These are phyloP conservation scores for Sebastes dallii DNA, from an alignment of 2,797 vertebrate genomes.

Conservation along the genomic window DNA sequence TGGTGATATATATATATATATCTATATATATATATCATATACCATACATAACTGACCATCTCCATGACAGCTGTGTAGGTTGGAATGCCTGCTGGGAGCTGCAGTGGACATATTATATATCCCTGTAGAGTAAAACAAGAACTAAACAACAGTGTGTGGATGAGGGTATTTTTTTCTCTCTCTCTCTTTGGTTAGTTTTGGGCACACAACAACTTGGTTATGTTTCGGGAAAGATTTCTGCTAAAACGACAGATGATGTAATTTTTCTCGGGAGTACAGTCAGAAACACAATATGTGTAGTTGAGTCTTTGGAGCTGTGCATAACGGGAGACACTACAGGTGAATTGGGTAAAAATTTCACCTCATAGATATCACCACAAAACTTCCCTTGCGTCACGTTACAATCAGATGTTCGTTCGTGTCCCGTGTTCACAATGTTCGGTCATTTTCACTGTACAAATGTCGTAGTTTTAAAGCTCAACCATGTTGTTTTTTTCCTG, in stretches of 20 bases:
- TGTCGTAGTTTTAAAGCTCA: too few relatives aligned
- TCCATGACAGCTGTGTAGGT: not conserved
- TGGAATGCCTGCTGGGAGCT: conserved; percentile 2
- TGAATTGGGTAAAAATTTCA: not conserved
- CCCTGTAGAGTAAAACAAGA: not conserved
- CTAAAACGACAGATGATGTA: not conserved
- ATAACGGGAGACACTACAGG: not conserved
- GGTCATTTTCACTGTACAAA: too few relatives aligned
- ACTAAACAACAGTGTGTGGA: not conserved
- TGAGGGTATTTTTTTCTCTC: not conserved
- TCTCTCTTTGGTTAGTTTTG: not conserved
- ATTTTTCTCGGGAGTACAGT: not conserved
- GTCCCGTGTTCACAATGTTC: too few relatives aligned
- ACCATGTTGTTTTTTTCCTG: too few relatives aligned
- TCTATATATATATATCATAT: too few relatives aligned
- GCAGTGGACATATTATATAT: not conserved
- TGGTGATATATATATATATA: too few relatives aligned
- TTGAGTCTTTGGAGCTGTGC: not conserved
- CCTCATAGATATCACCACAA: not conserved
- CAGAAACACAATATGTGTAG: not conserved
- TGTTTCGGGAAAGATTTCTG: not conserved
- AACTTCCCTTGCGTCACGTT: not conserved
- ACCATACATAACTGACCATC: too few relatives aligned
- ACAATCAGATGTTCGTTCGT: too few relatives aligned
- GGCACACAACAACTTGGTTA: too few relatives aligned